Percentiles rank a stretch among this genome's conserved stretches.
Evolutionary conservation across 2,888 invertebrate species (phyloP).

Genomic region (Eupithecia insigniata): DNA sequence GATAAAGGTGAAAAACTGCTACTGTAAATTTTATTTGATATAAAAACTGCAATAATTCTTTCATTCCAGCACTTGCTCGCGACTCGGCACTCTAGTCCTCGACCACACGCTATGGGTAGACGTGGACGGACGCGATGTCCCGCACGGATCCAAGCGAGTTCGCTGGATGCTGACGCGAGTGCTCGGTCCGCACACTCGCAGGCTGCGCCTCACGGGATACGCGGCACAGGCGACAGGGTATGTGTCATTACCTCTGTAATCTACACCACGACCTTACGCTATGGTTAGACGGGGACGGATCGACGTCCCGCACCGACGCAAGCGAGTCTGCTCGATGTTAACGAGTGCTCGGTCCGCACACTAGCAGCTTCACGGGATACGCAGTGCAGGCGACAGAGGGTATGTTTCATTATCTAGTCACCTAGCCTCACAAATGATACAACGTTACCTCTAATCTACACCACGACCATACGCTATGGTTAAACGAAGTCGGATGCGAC

Average conservation of each 20-base stretch:
- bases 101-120: slow-evolving; percentile 82
- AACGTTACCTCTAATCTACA: no score
- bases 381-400: no score
- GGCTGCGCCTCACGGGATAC: slow-evolving; percentile 54
- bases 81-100: slow-evolving; percentile 71
- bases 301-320: no score
- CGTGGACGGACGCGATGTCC: slow-evolving; percentile 71
- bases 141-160: slow-evolving; percentile 61
- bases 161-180: slow-evolving; percentile 69
- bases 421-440: no score
- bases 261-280: neutral
- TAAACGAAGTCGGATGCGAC: slow-evolving; percentile 71
- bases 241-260: slow-evolving; percentile 33
- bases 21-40: no score
- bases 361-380: no score
- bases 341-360: no score
- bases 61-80: slow-evolving; percentile 71
- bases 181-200: slow-evolving; percentile 68
- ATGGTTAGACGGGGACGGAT: no score
- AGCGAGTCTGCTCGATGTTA: no score
- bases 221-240: slow-evolving; percentile 59
- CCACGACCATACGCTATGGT: slow-evolving; percentile 61
- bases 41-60: neutral
- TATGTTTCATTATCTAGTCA: no score
- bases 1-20: no score